phyloP scores from a whole-genome alignment of 2,888 invertebrate species.

The Drosophila imparisetae region DNA sequence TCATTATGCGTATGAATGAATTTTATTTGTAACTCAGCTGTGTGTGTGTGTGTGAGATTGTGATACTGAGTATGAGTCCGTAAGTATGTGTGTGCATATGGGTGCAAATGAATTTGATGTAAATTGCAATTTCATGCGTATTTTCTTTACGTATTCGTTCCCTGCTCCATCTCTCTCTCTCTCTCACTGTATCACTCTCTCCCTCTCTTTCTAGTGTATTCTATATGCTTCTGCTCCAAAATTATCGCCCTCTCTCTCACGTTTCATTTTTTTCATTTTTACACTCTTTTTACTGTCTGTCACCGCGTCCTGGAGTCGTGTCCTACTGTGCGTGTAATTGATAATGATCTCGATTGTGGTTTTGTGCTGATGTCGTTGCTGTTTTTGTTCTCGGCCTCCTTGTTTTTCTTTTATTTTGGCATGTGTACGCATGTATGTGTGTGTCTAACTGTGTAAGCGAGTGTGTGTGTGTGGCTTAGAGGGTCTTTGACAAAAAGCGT shows the following conservation, averaged over 20 bases:
- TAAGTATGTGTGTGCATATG: conserved; percentile 58
- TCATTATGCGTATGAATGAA: conserved; percentile 81
- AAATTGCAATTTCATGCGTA: conserved; percentile 82
- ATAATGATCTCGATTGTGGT: conserved; percentile 82
- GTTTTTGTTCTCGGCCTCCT: conserved; percentile 37
- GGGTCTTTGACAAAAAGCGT: conserved; percentile 63
- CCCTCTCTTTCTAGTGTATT: neutral
- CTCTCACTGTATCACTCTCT: neutral
- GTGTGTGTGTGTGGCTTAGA: conserved; percentile 8
- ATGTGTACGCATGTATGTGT: conserved; percentile 27
- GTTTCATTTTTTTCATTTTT: conserved; percentile 10
- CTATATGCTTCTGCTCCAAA: conserved; percentile 4
- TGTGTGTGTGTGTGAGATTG: conserved; percentile 12
- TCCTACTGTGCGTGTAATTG: conserved; percentile 82
- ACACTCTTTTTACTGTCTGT: conserved; percentile 32
- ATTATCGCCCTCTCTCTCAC: conserved; percentile 6
- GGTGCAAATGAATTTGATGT: conserved; percentile 81
- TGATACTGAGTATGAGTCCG: conserved; percentile 11
- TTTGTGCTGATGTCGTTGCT: conserved; percentile 55
- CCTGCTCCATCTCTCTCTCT: neutral
- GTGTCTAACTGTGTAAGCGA: neutral
- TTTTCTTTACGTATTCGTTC: conserved; percentile 71
- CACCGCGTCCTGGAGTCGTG: conserved; percentile 44
- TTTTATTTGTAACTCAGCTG: conserved; percentile 75
- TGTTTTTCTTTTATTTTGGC: conserved; percentile 50